Percentiles rank a stretch among this genome's conserved stretches.
Conservation (phyloP, 23 tunicate genomes). For the Trididemnum nubilum region DNA sequence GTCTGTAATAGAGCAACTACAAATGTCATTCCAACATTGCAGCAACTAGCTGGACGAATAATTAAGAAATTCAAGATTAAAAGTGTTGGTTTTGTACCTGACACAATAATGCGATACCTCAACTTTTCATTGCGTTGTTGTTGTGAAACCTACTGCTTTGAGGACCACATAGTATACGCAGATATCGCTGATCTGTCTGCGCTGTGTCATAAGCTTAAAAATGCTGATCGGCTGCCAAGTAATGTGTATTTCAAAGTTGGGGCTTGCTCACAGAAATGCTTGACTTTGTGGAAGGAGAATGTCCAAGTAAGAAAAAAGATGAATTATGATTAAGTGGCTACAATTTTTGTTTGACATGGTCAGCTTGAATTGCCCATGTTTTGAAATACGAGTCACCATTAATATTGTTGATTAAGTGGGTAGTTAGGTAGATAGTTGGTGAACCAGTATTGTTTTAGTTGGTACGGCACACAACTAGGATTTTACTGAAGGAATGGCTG, state of each 20-base stretch:
- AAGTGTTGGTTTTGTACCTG: constrained; percentile 10
- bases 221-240: neutral
- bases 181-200: neutral
- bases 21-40: constrained; percentile 22
- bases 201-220: neutral
- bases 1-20: too few relatives aligned
- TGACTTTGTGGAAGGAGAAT: too few relatives aligned
- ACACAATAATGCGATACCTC: constrained; percentile 29
- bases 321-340: too few relatives aligned
- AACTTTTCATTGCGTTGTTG: constrained; percentile 19
- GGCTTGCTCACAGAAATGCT: neutral
- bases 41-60: constrained; percentile 35
- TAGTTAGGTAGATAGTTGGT: too few relatives aligned
- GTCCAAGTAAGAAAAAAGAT: too few relatives aligned
- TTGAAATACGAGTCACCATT: too few relatives aligned
- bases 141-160: constrained; percentile 40
- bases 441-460: too few relatives aligned
- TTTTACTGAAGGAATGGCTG: too few relatives aligned
- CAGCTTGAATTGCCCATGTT: too few relatives aligned
- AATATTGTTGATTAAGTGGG: too few relatives aligned
- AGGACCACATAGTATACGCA: neutral
- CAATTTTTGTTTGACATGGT: too few relatives aligned
- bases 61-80: constrained; percentile 21
- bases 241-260: neutral
- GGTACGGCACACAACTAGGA: too few relatives aligned